A percentile compares a stretch with the other conserved stretches of the same genome.
Evolutionary conservation across 1,140 invertebrate genomes (phyloP).

Genomic region (Ceratina japonica): DNA sequence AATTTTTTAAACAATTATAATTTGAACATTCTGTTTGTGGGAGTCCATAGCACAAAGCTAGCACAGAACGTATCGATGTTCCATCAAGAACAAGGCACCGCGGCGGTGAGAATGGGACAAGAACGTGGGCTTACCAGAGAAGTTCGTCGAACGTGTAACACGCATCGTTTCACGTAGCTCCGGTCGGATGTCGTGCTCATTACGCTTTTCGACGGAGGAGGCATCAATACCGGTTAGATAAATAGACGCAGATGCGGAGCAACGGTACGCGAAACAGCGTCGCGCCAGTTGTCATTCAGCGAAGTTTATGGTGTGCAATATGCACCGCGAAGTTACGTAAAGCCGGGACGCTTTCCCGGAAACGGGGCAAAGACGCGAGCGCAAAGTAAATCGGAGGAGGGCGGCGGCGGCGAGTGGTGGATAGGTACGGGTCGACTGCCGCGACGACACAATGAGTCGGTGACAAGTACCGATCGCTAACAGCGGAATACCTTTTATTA

Average conservation of each 20-base stretch:
- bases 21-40: too few relatives aligned
- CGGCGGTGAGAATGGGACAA: too few relatives aligned
- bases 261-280: background rate
- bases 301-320: slow-evolving; percentile 34
- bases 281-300: background rate
- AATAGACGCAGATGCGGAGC: slow-evolving; percentile 26
- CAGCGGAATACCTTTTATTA: slow-evolving; percentile 35
- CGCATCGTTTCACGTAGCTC: too few relatives aligned
- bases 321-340: slow-evolving; percentile 18
- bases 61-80: too few relatives aligned
- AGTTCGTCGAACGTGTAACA: background rate
- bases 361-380: background rate
- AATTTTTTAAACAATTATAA: too few relatives aligned
- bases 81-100: too few relatives aligned
- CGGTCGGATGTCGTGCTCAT: background rate
- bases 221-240: slow-evolving; percentile 20
- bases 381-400: slow-evolving; percentile 6
- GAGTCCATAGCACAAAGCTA: too few relatives aligned
- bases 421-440: too few relatives aligned
- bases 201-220: too few relatives aligned
- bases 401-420: too few relatives aligned
- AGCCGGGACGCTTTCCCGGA: slow-evolving; percentile 1
- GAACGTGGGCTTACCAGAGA: background rate
- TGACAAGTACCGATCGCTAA: slow-evolving; percentile 36
- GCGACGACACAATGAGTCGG: slow-evolving; percentile 20